Conservation (phyloP, 2,888 invertebrate species). For the Acanthosoma haemorrhoidale region DNA sequence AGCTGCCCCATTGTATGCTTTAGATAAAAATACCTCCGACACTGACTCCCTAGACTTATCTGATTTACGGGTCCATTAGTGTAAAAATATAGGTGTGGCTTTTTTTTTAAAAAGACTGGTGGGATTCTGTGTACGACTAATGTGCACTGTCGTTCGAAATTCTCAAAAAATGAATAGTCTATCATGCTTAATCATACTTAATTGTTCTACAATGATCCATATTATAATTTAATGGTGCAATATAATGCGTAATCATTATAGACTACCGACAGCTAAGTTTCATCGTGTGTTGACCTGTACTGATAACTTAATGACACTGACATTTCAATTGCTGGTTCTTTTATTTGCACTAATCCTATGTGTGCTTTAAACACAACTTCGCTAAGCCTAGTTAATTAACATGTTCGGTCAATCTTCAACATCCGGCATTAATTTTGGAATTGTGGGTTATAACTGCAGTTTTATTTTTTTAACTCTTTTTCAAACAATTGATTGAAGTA, state of each 20-base stretch:
- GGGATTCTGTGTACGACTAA: neutral
- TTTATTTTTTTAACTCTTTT: neutral
- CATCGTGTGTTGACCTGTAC: no score
- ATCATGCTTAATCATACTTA: no score
- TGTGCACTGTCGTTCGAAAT: no score
- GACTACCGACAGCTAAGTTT: no score
- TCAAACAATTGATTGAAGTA: no score
- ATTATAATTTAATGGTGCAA: no score
- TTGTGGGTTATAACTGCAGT: no score
- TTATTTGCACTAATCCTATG: neutral
- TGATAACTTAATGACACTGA: neutral
- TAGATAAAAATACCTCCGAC: constrained; percentile 24
- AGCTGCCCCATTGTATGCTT: constrained; percentile 21
- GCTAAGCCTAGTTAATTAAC: neutral
- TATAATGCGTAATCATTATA: no score
- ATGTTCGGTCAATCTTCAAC: neutral
- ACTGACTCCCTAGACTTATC: constrained; percentile 21
- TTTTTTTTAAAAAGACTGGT: constrained; percentile 25
- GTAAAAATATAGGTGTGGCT: constrained; percentile 28
- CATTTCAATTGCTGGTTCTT: neutral
- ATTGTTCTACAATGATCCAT: no score
- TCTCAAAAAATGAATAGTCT: no score
- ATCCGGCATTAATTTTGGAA: no score
- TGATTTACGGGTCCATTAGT: constrained; percentile 31
- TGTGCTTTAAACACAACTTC: neutral